These are phyloP conservation scores for Venusia cambrica DNA, from an alignment of 2,888 invertebrate genomes.

Conservation along the genomic window DNA sequence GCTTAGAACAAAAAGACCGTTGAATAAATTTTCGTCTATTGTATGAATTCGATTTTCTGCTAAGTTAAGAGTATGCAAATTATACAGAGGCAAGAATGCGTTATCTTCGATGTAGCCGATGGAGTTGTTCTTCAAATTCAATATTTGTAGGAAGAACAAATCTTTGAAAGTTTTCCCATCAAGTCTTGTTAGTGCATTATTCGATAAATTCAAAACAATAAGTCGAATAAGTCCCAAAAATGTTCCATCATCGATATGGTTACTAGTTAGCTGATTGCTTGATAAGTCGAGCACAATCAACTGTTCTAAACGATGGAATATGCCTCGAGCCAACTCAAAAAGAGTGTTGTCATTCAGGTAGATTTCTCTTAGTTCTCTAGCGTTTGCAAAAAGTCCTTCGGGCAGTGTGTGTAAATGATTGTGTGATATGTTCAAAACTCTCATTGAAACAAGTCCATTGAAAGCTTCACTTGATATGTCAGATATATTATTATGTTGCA, in stretches of 20 bases:
- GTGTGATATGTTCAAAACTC: slow-evolving; percentile 91
- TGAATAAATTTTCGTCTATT: slow-evolving; percentile 90
- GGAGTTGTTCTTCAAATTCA: slow-evolving; percentile 92
- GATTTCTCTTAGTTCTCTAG: slow-evolving; percentile 90
- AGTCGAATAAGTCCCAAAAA: slow-evolving; percentile 92
- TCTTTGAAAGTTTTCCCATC: slow-evolving; percentile 93
- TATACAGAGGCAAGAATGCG: slow-evolving; percentile 92
- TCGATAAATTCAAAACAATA: slow-evolving; percentile 91
- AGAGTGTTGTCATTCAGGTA: slow-evolving; percentile 92
- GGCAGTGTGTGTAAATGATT: slow-evolving; percentile 92
- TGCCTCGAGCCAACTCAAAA: slow-evolving; percentile 89
- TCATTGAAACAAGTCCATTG: slow-evolving; percentile 88
- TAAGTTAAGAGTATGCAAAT: slow-evolving; percentile 93
- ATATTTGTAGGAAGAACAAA: slow-evolving; percentile 91
- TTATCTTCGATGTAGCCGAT: slow-evolving; percentile 94
- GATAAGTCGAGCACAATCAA: slow-evolving; percentile 91
- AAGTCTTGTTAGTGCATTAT: slow-evolving; percentile 91
- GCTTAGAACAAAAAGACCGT: slow-evolving; percentile 90
- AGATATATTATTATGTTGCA: slow-evolving; percentile 91
- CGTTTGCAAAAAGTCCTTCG: slow-evolving; percentile 89
- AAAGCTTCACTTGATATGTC: slow-evolving; percentile 90
- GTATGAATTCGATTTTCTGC: slow-evolving; percentile 93
- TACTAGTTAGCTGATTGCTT: slow-evolving; percentile 91
- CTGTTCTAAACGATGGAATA: slow-evolving; percentile 92
- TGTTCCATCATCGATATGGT: slow-evolving; percentile 91